These are phyloP conservation scores for Trigoniulus corallinus DNA, from an alignment of 1,140 invertebrate species.

Conservation along the genomic window DNA sequence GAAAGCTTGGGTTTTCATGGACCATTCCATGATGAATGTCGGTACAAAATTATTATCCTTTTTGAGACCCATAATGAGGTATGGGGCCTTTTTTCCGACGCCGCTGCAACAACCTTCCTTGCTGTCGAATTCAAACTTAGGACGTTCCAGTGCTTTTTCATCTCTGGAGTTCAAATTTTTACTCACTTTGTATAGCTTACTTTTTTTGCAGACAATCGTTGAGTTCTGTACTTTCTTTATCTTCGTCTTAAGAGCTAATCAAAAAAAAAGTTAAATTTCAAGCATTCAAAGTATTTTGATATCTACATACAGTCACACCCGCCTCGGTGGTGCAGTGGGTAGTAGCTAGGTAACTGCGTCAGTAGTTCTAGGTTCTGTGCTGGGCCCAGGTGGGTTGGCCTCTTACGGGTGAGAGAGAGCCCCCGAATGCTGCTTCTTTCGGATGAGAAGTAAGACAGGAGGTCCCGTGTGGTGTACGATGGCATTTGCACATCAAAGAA, in stretches of 20 bases:
- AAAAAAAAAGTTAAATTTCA: too few relatives aligned
- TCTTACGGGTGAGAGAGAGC: too few relatives aligned
- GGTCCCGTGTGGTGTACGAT: too few relatives aligned
- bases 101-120: constrained; percentile 27
- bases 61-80: constrained; percentile 33
- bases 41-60: constrained; percentile 24
- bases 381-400: too few relatives aligned
- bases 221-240: constrained; percentile 8
- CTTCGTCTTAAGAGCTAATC: constrained; percentile 10
- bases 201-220: constrained; percentile 8
- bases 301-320: too few relatives aligned
- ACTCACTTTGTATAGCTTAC: constrained; percentile 9
- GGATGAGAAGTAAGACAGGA: too few relatives aligned
- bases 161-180: constrained; percentile 18
- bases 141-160: constrained; percentile 17
- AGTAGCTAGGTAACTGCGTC: too few relatives aligned
- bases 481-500: too few relatives aligned
- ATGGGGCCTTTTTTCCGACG: constrained; percentile 18
- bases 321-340: too few relatives aligned
- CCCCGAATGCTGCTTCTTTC: too few relatives aligned
- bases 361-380: too few relatives aligned
- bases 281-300: too few relatives aligned
- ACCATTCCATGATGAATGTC: constrained; percentile 32
- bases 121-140: constrained; percentile 24
- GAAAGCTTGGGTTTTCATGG: constrained; percentile 22